phyloP scores from a whole-genome alignment of 2,113 vertebrate species.

The Coptodon bakossiorum region DNA sequence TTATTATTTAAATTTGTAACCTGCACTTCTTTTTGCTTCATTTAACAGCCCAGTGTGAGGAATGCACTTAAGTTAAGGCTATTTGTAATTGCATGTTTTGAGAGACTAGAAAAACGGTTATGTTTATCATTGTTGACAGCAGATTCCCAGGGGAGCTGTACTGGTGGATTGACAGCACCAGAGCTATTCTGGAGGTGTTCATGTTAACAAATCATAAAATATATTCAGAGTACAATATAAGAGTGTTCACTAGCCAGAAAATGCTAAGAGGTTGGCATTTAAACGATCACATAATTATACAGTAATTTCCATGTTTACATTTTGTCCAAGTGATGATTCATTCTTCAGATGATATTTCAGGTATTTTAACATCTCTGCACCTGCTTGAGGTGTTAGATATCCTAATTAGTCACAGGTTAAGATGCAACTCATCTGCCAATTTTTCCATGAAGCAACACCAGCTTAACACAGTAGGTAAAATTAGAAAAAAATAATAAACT shows the following conservation, averaged over 20 bases:
- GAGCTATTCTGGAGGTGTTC: not conserved
- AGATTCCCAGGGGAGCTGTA: not conserved
- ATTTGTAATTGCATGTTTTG: not conserved
- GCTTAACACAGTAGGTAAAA: not conserved
- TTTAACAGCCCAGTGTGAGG: not conserved
- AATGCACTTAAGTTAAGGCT: not conserved
- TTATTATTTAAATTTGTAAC: not conserved
- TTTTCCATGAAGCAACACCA: not conserved
- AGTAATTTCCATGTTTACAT: not conserved
- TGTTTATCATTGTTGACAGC: not conserved
- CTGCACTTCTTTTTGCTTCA: not conserved
- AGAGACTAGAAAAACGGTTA: not conserved
- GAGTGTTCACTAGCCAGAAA: not conserved
- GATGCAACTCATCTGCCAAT: not conserved
- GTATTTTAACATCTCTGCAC: not conserved
- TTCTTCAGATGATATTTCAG: not conserved
- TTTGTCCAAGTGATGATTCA: not conserved
- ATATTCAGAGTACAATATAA: not conserved
- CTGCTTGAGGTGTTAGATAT: not conserved
- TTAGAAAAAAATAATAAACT: not conserved
- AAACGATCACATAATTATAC: not conserved
- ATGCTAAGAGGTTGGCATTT: not conserved
- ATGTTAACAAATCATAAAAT: not conserved
- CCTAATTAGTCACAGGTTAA: not conserved
- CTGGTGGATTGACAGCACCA: not conserved